Base-by-base conservation (phyloP, 35 echinoderm and acorn worm species). In the Apostichopus japonicus region DNA sequence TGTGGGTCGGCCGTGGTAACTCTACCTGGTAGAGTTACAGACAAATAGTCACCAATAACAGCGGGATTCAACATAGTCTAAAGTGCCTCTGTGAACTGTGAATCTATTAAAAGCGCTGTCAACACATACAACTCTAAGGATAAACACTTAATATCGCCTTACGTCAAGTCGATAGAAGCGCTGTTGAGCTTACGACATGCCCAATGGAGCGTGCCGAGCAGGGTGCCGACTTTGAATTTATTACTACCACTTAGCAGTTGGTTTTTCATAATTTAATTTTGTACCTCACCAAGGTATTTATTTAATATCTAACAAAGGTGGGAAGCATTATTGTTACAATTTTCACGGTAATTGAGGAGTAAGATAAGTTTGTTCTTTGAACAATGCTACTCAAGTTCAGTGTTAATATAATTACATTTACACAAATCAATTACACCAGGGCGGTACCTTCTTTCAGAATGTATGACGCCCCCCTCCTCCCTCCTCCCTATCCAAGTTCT, bases 141-240 rank as follows among this genome's bases (percentile, higher is more conserved):
- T 52, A 83, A 83, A 83, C 79, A 83, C 79, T 83, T 52, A 83
- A 83, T 83, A 83, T 83, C 79, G 54, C 51, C 33, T 83, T 83
- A 83, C 79, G 51, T 52, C 51, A 17, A 17, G 11, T 83, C 51
- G 10, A 55, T 16, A 16, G 79, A 83, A 11, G 33, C 54, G 19
- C 24, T 54, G 24, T 33, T 83, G 79, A 83, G 79, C 19, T 52
- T 15, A 14, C 24, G 15, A 54, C n/a, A 83, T 83, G 54, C 16
- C 79, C 51, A 83, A 44, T 83, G 79, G 79, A 83, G 54, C 54
- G 44, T 14, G 17, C 51, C 33, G 33, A 44, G 51, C 33, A 83
- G 54, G 54, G 79, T 10, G 44, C 54, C 54, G 14, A 44, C 8
- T 52, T 10, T 14, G 44, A 83, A 83, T 83, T 83, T 55, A 83